Percentiles rank a stretch among this genome's conserved stretches.
These are phyloP conservation scores for Phrynocephalus forsythii DNA, from an alignment of 2,797 vertebrate genomes.

Conservation along the genomic window DNA sequence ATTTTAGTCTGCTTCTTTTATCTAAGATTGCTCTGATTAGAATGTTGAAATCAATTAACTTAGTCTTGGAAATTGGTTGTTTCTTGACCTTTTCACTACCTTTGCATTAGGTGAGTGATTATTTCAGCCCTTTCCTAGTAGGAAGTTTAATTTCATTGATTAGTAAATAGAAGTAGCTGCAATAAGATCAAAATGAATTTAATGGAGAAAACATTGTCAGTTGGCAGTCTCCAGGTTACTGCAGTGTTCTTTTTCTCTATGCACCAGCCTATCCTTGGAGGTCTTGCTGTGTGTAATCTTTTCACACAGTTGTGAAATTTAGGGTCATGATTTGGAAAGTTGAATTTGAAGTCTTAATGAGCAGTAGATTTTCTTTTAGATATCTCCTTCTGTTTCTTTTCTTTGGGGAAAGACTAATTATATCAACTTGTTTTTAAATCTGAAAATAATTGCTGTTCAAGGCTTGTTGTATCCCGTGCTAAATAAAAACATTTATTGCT, in stretches of 20 bases:
- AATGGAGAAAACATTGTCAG: slow-evolving; percentile 1
- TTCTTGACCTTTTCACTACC: slow-evolving; percentile 44
- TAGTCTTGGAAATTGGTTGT: slow-evolving; percentile 47
- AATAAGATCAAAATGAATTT: slow-evolving; percentile 19
- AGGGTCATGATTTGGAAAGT: not conserved
- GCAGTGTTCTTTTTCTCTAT: not conserved
- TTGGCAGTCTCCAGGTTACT: not conserved
- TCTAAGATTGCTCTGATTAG: fast-evolving
- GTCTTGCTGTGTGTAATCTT: not conserved
- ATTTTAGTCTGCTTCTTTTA: slow-evolving; percentile 14
- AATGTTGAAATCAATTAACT: slow-evolving; percentile 37
- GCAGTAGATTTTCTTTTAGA: not conserved
- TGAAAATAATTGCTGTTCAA: slow-evolving; percentile 24
- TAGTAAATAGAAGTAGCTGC: slow-evolving; percentile 38
- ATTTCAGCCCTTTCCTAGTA: slow-evolving; percentile 46
- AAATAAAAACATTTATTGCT: slow-evolving; percentile 40
- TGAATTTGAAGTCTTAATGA: not conserved
- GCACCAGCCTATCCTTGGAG: not conserved
- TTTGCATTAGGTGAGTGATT: slow-evolving; percentile 57
- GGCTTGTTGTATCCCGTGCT: slow-evolving; percentile 6
- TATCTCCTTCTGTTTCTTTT: not conserved
- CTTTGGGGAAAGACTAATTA: not conserved
- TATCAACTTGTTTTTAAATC: not conserved
- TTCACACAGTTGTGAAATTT: not conserved
- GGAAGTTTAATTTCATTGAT: slow-evolving; percentile 52